Base-by-base conservation (phyloP, 1,140 invertebrate species). In the Pogonomyrmex barbatus region DNA sequence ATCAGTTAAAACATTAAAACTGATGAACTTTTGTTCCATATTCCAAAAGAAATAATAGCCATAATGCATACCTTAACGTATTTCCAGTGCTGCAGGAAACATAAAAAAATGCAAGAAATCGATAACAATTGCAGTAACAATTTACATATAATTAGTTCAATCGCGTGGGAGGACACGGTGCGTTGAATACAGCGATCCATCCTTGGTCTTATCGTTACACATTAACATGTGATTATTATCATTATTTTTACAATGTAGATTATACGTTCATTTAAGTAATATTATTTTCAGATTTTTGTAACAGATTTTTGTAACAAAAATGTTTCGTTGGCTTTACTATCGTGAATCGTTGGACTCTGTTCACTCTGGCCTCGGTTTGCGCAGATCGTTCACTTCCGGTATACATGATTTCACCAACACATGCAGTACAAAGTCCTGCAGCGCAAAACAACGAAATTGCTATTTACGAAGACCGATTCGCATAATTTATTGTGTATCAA, bases 41-140 rank as follows among this genome's bases (percentile, higher is more conserved):
- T 36, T 8, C 6, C 39, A 83, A 83, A 42, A 82, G 2, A 14
- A 58, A 6, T 42, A 60, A 56, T 63, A 50, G 36, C 36, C 33
- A 47, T 17, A 2, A 75, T 73, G 24, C 96, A 95, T 96, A 97
- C 97, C 97, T 97, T 97, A 91, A 97, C 96, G 94, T 97, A 97
- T 94, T 97, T 97, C 97, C 97, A 97, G 94, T 97, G 97, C 97
- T 97, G 96, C 70, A 47, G 56, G n/a, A 76, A 65, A 71, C 81
- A 79, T 75, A 73, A 76, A 54, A 76, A 88, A 67, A 58, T 60
- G 60, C 39, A 88, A 75, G 14, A 81, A 39, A 58, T 67, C 54
- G 47, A 54, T 78, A 24, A 24, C 52, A 24, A 68, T 78, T 56
- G 71, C 39, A 6, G 30, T 58, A 67, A 82, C 12, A 9, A 83